A percentile compares a stretch with the other conserved stretches of the same genome.
Conservation (phyloP, 2,797 vertebrate species). For the Cuculus canorus region DNA sequence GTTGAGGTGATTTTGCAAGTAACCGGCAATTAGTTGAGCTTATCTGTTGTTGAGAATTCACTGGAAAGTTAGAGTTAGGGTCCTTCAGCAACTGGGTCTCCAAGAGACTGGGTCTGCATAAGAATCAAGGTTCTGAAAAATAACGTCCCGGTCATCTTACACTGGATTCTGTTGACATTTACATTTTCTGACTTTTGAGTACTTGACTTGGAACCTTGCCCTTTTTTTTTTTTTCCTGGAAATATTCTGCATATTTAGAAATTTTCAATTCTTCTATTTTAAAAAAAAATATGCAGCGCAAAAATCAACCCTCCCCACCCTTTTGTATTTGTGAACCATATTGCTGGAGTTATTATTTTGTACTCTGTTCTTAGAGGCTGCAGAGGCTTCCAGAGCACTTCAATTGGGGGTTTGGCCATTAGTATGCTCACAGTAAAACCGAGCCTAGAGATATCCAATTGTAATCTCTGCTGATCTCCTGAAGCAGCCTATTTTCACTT, state of each 20-base stretch:
- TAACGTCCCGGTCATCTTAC: not conserved
- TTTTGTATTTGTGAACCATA: not conserved
- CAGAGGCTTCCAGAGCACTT: slow-evolving; percentile 1
- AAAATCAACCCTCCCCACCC: not conserved
- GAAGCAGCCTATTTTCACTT: not conserved
- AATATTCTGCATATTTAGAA: not conserved
- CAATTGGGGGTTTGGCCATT: not conserved
- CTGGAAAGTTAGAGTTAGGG: not conserved
- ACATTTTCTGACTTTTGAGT: not conserved
- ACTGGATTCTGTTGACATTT: not conserved
- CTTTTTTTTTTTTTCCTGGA: not conserved
- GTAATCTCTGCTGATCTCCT: not conserved
- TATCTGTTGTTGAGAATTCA: not conserved
- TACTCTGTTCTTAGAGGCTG: not conserved
- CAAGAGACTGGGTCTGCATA: not conserved
- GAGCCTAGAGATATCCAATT: not conserved
- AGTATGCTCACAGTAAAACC: not conserved
- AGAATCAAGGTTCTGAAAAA: not conserved
- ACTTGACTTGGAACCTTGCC: not conserved
- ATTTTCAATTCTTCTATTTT: not conserved
- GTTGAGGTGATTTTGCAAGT: not conserved
- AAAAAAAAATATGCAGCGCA: not conserved
- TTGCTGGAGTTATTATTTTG: slow-evolving; percentile 10
- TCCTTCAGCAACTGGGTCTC: not conserved
- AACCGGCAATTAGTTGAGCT: not conserved